phyloP scores from a whole-genome alignment of 2,797 vertebrate species.

The Tokudaia tokunoshimensis region DNA sequence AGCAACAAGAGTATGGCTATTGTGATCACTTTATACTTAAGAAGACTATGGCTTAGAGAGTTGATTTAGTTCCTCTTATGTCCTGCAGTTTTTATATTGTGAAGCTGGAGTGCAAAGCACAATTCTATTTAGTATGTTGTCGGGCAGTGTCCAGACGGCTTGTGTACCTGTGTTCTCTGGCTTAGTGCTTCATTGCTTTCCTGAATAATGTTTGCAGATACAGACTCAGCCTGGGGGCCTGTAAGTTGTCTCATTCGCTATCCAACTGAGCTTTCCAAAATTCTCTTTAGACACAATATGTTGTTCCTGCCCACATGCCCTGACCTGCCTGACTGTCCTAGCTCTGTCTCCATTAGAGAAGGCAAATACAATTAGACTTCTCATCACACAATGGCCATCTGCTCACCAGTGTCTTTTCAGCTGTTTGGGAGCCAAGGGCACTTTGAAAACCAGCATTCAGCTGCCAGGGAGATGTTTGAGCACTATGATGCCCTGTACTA shows the following conservation, averaged over 20 bases:
- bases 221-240: not conserved
- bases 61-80: not conserved
- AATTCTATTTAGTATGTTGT: conserved; percentile 16
- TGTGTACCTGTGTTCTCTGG: conserved; percentile 17
- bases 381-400: conserved; percentile 76
- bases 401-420: conserved; percentile 71
- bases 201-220: conserved; percentile 54
- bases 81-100: not conserved
- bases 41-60: not conserved
- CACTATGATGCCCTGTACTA: conserved; percentile 21
- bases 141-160: not conserved
- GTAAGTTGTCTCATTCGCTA: conserved; percentile 69
- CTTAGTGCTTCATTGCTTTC: conserved; percentile 48
- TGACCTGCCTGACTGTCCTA: conserved; percentile 68
- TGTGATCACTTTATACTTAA: not conserved
- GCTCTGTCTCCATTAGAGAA: conserved; percentile 61
- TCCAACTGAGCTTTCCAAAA: conserved; percentile 72
- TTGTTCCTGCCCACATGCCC: conserved; percentile 54
- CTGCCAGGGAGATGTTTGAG: conserved; percentile 62
- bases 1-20: not conserved
- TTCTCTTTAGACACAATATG: conserved; percentile 69
- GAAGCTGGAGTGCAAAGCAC: not conserved
- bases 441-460: conserved; percentile 71
- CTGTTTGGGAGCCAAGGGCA: conserved; percentile 74
- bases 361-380: conserved; percentile 76